Base-by-base conservation (phyloP, 1,140 invertebrate species). In the Aphidius ervi region DNA sequence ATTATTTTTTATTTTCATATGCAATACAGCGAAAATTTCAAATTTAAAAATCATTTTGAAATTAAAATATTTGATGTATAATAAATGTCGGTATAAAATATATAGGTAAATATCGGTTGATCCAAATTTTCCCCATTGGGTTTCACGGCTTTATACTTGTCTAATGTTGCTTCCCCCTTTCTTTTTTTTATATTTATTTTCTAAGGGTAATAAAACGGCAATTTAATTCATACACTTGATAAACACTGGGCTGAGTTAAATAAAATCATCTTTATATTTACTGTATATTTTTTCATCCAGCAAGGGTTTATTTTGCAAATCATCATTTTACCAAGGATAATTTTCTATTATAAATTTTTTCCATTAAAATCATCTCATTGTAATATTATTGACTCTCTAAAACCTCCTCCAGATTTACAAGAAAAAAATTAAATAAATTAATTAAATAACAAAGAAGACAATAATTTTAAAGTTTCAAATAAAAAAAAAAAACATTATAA, bases 201-300 rank as follows among this genome's bases (percentile, higher is more conserved):
- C 68, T 61, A 66, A 65, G 72, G 73, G 70, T 73, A 77, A 80
- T 79, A 78, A 79, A 80, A 80, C 74, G 74, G 74, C 77, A 80
- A 80, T 80, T 79, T 79, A 78, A 80, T 79, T 79, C 74, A 72
- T 77, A 74, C 75, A 80, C 73, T 78, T 76, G 76, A 78, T 77
- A 76, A 79, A 74, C 71, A 66, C 65, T 67, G 50, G 31, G 65
- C 58, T 60, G 58, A 58, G 61, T 54, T 46, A 59, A 60, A 53
- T 9, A 58, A 31, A 31, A 31, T 31, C 23, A 31, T 31, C 23
- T 31, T 31, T 31, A 31, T 31, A 31, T 31, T 31, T 31, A 31
- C 23, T 31, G 4, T 31, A 31, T 31, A 31, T 31, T 1, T 3
- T 31, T 31, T 31, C 40, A 59, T 48, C 10, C 40, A 47, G 31